Evolutionary conservation across 2,113 vertebrate species (phyloP), one percentile per base, ranked within the genome.

Genomic region (Percina caprodes): DNA sequence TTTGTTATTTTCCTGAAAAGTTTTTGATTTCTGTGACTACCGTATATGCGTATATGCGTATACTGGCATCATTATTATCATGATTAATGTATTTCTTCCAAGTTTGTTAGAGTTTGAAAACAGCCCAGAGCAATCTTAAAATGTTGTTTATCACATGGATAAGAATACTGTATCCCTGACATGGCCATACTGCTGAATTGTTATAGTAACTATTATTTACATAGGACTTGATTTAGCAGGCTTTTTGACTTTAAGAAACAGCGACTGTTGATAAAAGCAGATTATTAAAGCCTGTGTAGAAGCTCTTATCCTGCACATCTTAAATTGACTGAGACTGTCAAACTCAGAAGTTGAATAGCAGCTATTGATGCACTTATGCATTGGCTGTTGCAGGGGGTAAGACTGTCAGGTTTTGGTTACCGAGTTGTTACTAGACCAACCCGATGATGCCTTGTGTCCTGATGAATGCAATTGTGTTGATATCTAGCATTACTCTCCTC

Each of bases 401-500:
- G 30, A 19, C 6, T 58, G 42, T 56, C 23, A 35, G 23, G 16
- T 69, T 66, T 60, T 30, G 14, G 13, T 79, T 74, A 24, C 66
- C 45, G 26, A 21, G 19, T 56, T 30, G 35, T 24, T 39, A n/a
- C 18, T 63, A 52, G 35, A 69, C 39, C 51, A 63, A 21, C n/a
- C 19, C 0, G 7, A 45, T 63, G 35, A 61, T 55, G 42, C 14
- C 4, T 8, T 3, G 48, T 24, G 19, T 48, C 26, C 39, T 18
- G 9, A 71, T 75, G 74, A 87, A 80, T 79, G 16, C 45, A 39
- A 6, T 16, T 70, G 69, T 79, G 75, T 73, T 76, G 33, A 81
- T 62, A 54, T 82, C 59, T 66, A 58, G 35, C 59, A 35, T 61
- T 18, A 52, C 26, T 66, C 52, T 75, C 55, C 85, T 58, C 49